phyloP scores from a whole-genome alignment of 2,888 invertebrate species.

The Pristionchus mayeri region DNA sequence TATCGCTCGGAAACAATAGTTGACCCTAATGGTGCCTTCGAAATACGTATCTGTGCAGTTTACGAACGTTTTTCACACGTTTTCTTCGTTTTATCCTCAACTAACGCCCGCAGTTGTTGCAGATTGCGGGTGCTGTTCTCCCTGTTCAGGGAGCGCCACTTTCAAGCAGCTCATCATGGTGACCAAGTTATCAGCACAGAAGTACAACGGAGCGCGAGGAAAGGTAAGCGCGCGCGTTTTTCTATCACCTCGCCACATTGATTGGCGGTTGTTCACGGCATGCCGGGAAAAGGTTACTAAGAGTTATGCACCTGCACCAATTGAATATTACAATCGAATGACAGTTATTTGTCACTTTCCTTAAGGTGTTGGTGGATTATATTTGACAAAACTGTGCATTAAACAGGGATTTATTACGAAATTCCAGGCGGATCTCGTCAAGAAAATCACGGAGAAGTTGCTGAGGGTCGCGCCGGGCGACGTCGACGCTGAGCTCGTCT shows the following conservation, averaged over 20 bases:
- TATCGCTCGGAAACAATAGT: too few relatives aligned
- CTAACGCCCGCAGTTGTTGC: too few relatives aligned
- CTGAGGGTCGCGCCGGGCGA: neutral
- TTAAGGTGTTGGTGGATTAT: too few relatives aligned
- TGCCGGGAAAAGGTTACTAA: too few relatives aligned
- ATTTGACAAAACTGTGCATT: too few relatives aligned
- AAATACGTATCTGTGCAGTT: too few relatives aligned
- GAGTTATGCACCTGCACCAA: too few relatives aligned
- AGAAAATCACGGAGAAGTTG: slow-evolving; percentile 4
- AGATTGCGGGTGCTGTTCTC: slow-evolving; percentile 35
- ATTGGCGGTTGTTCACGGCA: neutral
- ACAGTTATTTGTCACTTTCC: too few relatives aligned
- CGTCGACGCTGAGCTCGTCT: neutral
- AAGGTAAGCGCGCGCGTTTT: slow-evolving; percentile 11
- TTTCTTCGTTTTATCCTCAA: neutral
- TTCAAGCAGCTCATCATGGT: neutral
- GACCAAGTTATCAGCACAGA: slow-evolving; percentile 22
- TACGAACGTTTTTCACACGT: neutral
- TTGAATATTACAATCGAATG: too few relatives aligned
- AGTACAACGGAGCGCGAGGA: slow-evolving; percentile 41
- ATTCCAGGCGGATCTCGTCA: slow-evolving; percentile 8
- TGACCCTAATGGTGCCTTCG: too few relatives aligned
- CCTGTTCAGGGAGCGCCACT: slow-evolving; percentile 12
- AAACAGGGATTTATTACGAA: neutral
- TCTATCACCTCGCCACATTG: neutral